These are phyloP conservation scores for Drosophila infuscata DNA, from an alignment of 2,888 invertebrate genomes.

Conservation along the genomic window DNA sequence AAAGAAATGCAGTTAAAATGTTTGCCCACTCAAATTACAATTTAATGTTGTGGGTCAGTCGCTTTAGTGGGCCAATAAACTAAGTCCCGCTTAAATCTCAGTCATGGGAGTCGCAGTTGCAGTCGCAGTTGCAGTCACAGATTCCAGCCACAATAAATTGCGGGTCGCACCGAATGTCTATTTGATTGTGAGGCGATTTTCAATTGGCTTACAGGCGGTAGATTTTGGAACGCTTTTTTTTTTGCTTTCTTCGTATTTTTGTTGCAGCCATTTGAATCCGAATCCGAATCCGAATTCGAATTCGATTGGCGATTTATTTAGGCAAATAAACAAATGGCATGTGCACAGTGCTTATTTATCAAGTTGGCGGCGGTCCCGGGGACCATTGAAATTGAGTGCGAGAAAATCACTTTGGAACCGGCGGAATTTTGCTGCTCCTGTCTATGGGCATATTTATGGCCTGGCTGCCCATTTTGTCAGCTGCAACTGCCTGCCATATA, in stretches of 20 bases:
- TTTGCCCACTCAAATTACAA: constrained; percentile 80
- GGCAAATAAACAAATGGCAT: constrained; percentile 78
- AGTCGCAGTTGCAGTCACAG: constrained; percentile 34
- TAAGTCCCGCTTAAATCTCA: constrained; percentile 56
- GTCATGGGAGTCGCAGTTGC: constrained; percentile 51
- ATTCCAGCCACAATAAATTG: constrained; percentile 71
- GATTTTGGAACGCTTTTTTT: constrained; percentile 56
- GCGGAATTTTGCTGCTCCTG: constrained; percentile 42
- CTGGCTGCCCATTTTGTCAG: constrained; percentile 70
- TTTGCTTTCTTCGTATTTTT: constrained; percentile 21
- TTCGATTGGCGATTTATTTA: constrained; percentile 73
- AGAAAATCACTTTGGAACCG: constrained; percentile 73
- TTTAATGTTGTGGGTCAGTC: constrained; percentile 78
- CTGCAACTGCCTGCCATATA: constrained; percentile 73
- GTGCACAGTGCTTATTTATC: constrained; percentile 79
- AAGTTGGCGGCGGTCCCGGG: constrained; percentile 58
- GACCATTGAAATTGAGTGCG: constrained; percentile 75
- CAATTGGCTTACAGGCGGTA: constrained; percentile 69
- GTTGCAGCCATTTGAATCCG: constrained; percentile 55
- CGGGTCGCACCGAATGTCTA: constrained; percentile 66
- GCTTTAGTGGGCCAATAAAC: constrained; percentile 79
- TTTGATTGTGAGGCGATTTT: constrained; percentile 73
- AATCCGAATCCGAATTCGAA: constrained; percentile 59
- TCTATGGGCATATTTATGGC: constrained; percentile 69
- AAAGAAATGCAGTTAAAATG: constrained; percentile 71